Conservation (phyloP, 2,888 invertebrate genomes). For the Laothoe populi region DNA sequence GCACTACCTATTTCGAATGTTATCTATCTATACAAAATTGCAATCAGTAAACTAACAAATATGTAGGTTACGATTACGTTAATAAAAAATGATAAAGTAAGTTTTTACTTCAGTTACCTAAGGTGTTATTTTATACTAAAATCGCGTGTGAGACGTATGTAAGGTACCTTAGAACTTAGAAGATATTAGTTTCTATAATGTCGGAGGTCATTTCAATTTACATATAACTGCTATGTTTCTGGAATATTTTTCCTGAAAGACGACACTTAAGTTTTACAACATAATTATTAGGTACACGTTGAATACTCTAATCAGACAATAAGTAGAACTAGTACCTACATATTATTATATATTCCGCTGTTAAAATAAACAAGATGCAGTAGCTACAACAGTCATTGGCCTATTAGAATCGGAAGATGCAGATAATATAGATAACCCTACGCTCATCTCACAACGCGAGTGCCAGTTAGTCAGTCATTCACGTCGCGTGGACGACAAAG, state of each 20-base stretch:
- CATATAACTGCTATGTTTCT: too few relatives aligned
- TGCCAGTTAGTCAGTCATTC: constrained; percentile 35
- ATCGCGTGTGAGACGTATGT: background rate
- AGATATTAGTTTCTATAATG: too few relatives aligned
- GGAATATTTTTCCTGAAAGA: too few relatives aligned
- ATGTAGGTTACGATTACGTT: background rate
- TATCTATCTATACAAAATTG: background rate
- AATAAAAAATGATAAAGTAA: background rate
- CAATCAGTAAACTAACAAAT: background rate
- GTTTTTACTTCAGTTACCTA: too few relatives aligned
- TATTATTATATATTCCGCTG: background rate
- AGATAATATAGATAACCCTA: constrained; percentile 35
- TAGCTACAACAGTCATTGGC: constrained; percentile 42
- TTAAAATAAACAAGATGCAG: constrained; percentile 9
- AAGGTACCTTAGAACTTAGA: too few relatives aligned
- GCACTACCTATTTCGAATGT: too few relatives aligned
- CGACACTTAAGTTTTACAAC: too few relatives aligned
- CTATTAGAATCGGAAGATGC: constrained; percentile 31
- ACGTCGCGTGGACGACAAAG: constrained; percentile 51
- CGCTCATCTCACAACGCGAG: constrained; percentile 26
- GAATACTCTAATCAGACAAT: too few relatives aligned
- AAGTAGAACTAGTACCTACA: too few relatives aligned
- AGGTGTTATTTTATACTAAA: background rate
- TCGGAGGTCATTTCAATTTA: too few relatives aligned
- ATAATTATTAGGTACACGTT: too few relatives aligned